These are phyloP conservation scores for Neofelis nebulosa DNA, from an alignment of 2,113 vertebrate species.

Conservation along the genomic window DNA sequence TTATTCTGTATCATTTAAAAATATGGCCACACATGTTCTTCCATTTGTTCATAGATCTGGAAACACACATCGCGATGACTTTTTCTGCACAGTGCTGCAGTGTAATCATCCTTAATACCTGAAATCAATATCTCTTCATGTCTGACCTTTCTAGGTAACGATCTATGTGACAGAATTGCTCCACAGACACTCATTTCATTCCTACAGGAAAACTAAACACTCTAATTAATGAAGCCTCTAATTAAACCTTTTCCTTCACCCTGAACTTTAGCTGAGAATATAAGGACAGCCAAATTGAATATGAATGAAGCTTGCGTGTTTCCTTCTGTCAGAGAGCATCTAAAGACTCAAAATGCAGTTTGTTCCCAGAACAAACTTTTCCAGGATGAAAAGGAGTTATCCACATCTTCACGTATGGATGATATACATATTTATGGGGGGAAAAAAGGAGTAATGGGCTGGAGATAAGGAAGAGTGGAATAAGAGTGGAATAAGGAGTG, in stretches of 20 bases:
- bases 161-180: constrained; percentile 53
- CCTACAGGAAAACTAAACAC: constrained; percentile 74
- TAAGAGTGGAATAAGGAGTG: no score
- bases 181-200: constrained; percentile 49
- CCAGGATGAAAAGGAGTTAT: not conserved
- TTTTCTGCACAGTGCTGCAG: not conserved
- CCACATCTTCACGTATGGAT: not conserved
- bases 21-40: not conserved
- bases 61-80: not conserved
- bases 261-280: constrained; percentile 55
- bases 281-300: constrained; percentile 46
- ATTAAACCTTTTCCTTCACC: constrained; percentile 73
- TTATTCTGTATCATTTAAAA: not conserved
- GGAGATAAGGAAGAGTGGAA: not conserved
- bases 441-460: not conserved
- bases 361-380: not conserved
- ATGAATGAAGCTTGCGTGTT: constrained; percentile 17
- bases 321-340: not conserved
- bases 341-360: not conserved
- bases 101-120: constrained; percentile 74
- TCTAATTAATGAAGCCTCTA: constrained; percentile 69
- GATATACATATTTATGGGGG: not conserved
- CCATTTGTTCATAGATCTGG: constrained; percentile 21
- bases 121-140: constrained; percentile 81
- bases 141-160: constrained; percentile 79